Base-by-base conservation (phyloP, 2,888 invertebrate species). In the Eudemis profundana region DNA sequence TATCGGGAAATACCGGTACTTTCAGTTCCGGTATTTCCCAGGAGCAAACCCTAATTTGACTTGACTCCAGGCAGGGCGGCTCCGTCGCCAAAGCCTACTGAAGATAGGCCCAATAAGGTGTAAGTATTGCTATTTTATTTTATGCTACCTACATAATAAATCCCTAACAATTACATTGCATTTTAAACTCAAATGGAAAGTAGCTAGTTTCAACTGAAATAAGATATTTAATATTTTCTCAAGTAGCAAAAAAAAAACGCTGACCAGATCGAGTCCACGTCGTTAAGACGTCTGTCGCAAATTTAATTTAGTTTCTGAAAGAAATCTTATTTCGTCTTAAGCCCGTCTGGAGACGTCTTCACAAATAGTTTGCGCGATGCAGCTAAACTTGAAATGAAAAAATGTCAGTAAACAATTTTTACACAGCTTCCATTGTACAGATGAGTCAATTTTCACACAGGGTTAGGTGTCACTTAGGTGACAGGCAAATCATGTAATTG, bases 311-410 rank as follows among this genome's bases (percentile, higher is more conserved):
- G 19, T 51, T 56, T 12, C 44, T 27, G 40, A 57, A 49, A 63
- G 49, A 62, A 56, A 50, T 63, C 56, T 42, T 47, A 63, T 63
- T 63, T 50, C 63, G n/a, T n/a, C 56, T n/a, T 57, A 56, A 63
- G 54, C 49, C 49, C 10, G n/a, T 62, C 56, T 42, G 33, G 50
- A 46, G 60, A 46, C 17, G 46, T 51, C 51, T 46, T 36, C 17
- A 46, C 42, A 51, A 53, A 65, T 46, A 46, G 60, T 65, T 53
- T 64, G 15, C 15, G 44, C 36, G 15, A 50, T 14, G 40, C 27
- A 40, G 56, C 49, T 21, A 50, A 57, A 63, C 57, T 57, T 33
- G 49, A 50, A 63, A 63, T 50, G 63, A 63, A 62, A 44, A 62
- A 56, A 63, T 42, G 8, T 21, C 63, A 33, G 1, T 62, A 47